These are phyloP conservation scores for Dolichoris vasculosae DNA, from an alignment of 1,140 invertebrate genomes.

Conservation along the genomic window DNA sequence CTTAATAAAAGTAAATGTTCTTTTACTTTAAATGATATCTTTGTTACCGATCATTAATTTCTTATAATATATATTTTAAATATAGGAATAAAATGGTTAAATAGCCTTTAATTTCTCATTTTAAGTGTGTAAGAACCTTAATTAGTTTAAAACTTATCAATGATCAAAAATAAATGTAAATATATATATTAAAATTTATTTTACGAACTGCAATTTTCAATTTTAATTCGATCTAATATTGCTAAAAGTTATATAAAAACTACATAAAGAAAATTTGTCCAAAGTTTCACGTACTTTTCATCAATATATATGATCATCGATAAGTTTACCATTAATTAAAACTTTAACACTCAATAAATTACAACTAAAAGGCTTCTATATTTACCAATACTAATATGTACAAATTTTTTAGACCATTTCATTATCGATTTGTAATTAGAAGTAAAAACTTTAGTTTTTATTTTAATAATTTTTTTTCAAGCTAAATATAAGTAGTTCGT, in stretches of 20 bases:
- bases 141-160: slow-evolving; percentile 15
- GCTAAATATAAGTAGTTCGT: no score
- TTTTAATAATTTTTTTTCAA: no score
- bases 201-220: background rate
- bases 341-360: background rate
- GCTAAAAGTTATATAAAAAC: background rate
- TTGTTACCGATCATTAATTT: background rate
- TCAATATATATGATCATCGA: background rate
- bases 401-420: background rate
- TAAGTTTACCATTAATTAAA: background rate
- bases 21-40: background rate
- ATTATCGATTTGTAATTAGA: background rate
- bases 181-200: background rate
- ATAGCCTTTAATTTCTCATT: background rate
- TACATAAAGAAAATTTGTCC: background rate
- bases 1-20: slow-evolving; percentile 12
- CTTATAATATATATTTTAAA: background rate
- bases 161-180: background rate
- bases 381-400: background rate
- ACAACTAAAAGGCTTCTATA: background rate
- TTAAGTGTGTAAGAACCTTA: background rate
- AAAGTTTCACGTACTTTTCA: background rate
- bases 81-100: background rate
- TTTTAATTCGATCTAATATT: background rate
- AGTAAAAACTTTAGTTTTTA: background rate